phyloP scores from a whole-genome alignment of 2,113 vertebrate genomes.

The Rhea pennata region DNA sequence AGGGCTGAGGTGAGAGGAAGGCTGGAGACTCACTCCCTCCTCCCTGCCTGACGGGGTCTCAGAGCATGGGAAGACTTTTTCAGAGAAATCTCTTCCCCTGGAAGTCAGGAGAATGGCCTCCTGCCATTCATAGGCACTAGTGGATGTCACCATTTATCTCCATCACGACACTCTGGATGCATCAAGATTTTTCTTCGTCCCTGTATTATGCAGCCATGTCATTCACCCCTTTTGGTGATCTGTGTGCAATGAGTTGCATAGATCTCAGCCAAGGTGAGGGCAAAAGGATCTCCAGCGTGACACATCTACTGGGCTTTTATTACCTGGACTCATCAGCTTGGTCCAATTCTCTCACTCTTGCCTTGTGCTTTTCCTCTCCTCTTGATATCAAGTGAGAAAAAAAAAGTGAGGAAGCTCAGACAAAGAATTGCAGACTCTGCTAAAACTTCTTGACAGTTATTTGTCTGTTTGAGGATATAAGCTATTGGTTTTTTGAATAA shows the following conservation, averaged over 20 bases:
- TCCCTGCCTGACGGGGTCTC: fast-evolving
- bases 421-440: not conserved
- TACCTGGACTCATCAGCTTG: not conserved
- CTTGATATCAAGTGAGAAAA: not conserved
- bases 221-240: not conserved
- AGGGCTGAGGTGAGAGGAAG: not conserved
- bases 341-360: not conserved
- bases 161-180: not conserved
- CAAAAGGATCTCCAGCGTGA: not conserved
- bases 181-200: not conserved
- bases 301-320: not conserved
- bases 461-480: not conserved
- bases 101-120: not conserved
- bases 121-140: not conserved
- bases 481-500: not conserved
- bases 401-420: not conserved
- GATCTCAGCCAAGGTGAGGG: not conserved
- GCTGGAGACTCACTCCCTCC: fast-evolving
- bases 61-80: not conserved
- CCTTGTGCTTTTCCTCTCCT: not conserved
- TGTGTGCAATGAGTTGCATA: not conserved
- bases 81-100: fast-evolving
- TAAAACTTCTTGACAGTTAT: not conserved
- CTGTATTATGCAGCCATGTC: not conserved
- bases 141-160: fast-evolving